These are phyloP conservation scores for Odontamblyopus lacepedii DNA, from an alignment of 2,797 vertebrate genomes.

Conservation along the genomic window DNA sequence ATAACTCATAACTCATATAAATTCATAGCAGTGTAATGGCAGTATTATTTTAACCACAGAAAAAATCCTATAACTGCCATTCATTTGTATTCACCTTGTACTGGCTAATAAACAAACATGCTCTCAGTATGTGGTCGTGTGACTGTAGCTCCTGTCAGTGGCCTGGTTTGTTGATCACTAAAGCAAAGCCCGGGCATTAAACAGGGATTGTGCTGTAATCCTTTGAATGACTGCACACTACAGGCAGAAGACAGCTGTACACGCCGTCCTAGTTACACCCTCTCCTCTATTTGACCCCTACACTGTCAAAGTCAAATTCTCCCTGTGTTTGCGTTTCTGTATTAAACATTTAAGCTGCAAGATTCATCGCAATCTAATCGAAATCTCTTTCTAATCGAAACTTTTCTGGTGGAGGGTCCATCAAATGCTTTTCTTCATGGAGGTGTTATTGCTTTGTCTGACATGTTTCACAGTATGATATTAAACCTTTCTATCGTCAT, in stretches of 20 bases:
- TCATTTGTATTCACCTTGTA: background rate
- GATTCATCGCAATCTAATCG: too few relatives aligned
- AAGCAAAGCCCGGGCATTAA: conserved; percentile 60
- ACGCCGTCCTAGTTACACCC: conserved; percentile 15
- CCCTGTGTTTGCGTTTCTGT: conserved; percentile 14
- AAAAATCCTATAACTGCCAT: background rate
- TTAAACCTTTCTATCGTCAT: too few relatives aligned
- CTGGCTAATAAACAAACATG: conserved; percentile 6
- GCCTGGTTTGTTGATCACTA: conserved; percentile 43
- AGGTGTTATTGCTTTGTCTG: too few relatives aligned
- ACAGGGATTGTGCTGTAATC: conserved; percentile 64
- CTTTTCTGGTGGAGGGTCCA: too few relatives aligned
- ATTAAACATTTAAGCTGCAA: conserved; percentile 11
- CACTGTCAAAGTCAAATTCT: conserved; percentile 33
- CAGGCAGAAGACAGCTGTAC: conserved; percentile 66
- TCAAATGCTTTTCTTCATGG: too few relatives aligned
- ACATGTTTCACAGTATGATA: too few relatives aligned
- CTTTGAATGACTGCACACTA: conserved; percentile 56
- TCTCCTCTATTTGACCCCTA: conserved; percentile 51
- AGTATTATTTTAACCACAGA: background rate
- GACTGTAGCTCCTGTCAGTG: conserved; percentile 27
- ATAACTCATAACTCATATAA: background rate
- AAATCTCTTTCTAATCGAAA: too few relatives aligned
- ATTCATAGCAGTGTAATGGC: background rate
- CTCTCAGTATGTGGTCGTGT: conserved; percentile 32